phyloP scores from a whole-genome alignment of 2,113 vertebrate genomes.

The Gymnarchus niloticus region DNA sequence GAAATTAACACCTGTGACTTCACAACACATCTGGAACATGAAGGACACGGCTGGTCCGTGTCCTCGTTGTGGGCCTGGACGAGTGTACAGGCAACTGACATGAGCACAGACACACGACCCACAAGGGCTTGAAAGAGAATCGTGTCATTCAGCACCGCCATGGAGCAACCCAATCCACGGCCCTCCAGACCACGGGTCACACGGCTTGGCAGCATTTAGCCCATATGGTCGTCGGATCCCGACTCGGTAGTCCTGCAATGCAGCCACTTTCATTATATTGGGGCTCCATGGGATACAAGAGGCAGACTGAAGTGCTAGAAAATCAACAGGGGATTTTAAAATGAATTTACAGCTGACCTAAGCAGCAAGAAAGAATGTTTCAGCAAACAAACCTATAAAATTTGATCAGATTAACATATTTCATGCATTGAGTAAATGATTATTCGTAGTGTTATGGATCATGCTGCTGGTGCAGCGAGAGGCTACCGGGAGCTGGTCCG shows the following conservation, averaged over 20 bases:
- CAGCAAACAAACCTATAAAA: not conserved
- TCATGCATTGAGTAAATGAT: not conserved
- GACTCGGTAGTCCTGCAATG: not conserved
- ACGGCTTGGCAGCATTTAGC: not conserved
- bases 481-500: not conserved
- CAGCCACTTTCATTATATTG: too few relatives aligned
- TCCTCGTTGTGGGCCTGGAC: not conserved
- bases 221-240: not conserved
- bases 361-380: not conserved
- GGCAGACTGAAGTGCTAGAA: not conserved
- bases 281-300: not conserved
- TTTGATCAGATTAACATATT: not conserved
- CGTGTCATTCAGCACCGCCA: conserved; percentile 41
- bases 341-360: not conserved
- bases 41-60: not conserved
- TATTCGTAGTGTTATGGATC: not conserved
- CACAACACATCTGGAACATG: not conserved
- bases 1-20: not conserved
- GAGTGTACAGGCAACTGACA: not conserved
- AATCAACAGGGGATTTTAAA: not conserved
- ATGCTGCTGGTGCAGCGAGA: too few relatives aligned
- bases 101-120: conserved; percentile 51
- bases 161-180: conserved; percentile 40
- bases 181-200: conserved; percentile 24
- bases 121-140: conserved; percentile 45